Percentiles rank a stretch among this genome's conserved stretches.
These are phyloP conservation scores for Hydropsyche tenuis DNA, from an alignment of 1,140 invertebrate species.

Conservation along the genomic window DNA sequence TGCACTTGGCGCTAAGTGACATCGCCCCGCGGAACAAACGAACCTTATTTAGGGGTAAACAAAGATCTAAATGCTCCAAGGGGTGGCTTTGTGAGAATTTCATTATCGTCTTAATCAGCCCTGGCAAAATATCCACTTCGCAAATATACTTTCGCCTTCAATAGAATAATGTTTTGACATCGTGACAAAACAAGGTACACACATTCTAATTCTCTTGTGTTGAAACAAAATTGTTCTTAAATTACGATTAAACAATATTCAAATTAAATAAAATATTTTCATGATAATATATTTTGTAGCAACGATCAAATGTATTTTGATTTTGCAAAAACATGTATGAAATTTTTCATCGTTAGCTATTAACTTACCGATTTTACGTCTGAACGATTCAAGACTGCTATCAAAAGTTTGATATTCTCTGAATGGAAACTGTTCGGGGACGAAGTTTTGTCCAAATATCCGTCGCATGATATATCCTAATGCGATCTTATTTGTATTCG, in stretches of 20 bases:
- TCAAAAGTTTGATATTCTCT: slow-evolving; percentile 3
- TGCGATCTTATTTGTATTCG: slow-evolving; percentile 48
- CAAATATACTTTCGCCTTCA: neutral
- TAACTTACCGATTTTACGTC: too few relatives aligned
- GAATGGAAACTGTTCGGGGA: neutral
- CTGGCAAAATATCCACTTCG: slow-evolving; percentile 9
- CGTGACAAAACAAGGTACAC: too few relatives aligned
- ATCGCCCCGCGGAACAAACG: slow-evolving; percentile 5
- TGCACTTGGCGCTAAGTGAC: slow-evolving; percentile 17
- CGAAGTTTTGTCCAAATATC: slow-evolving; percentile 34
- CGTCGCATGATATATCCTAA: slow-evolving; percentile 46
- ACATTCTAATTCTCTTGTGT: too few relatives aligned
- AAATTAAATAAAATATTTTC: too few relatives aligned
- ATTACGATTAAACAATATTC: too few relatives aligned
- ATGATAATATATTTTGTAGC: too few relatives aligned
- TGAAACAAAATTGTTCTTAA: too few relatives aligned
- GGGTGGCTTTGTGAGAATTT: slow-evolving; percentile 15
- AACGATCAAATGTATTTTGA: too few relatives aligned
- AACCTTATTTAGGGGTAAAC: slow-evolving; percentile 24
- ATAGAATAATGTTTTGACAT: neutral
- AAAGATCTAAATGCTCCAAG: slow-evolving; percentile 17
- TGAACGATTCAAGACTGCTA: too few relatives aligned
- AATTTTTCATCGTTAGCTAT: neutral
- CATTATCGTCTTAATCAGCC: slow-evolving; percentile 22
- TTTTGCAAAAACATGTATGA: too few relatives aligned